phyloP scores from a whole-genome alignment of 2,888 invertebrate species.

The Amitus sp. region DNA sequence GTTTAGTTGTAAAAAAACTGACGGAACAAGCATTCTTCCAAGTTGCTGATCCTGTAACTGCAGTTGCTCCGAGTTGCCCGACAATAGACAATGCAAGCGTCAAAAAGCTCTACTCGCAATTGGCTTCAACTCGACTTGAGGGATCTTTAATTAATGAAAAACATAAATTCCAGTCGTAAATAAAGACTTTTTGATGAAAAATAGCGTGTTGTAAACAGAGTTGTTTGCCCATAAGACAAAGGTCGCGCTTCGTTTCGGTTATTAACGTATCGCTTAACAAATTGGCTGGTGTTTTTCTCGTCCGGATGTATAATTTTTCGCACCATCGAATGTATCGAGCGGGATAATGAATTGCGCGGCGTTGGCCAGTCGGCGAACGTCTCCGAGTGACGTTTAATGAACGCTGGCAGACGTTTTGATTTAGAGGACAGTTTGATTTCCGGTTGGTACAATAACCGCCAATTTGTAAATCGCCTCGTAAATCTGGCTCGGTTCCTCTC shows the following conservation, averaged over 20 bases:
- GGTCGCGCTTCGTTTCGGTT: neutral
- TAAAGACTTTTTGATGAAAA: no score
- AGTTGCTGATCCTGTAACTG: neutral
- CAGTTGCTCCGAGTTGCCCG: neutral
- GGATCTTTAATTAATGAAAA: no score
- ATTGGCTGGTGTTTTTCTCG: neutral
- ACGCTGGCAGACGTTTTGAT: conserved; percentile 62
- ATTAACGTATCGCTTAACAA: neutral
- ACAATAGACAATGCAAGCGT: conserved; percentile 1
- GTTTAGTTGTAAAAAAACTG: neutral
- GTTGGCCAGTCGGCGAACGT: conserved; percentile 34
- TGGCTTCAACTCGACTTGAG: no score
- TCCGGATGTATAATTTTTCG: neutral
- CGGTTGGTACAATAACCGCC: conserved; percentile 63
- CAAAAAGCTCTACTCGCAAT: neutral
- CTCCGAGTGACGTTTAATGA: conserved; percentile 61
- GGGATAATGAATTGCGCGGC: conserved; percentile 33
- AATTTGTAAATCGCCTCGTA: conserved; percentile 66
- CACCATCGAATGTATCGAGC: conserved; percentile 8
- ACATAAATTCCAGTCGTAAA: no score
- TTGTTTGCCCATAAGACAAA: neutral
- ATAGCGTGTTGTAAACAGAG: neutral
- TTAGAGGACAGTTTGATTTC: conserved; percentile 64
- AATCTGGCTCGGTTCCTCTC: conserved; percentile 51
- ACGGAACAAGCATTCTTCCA: neutral